These are phyloP conservation scores for Helicoverpa zea DNA, from an alignment of 1,140 invertebrate genomes.

Conservation along the genomic window DNA sequence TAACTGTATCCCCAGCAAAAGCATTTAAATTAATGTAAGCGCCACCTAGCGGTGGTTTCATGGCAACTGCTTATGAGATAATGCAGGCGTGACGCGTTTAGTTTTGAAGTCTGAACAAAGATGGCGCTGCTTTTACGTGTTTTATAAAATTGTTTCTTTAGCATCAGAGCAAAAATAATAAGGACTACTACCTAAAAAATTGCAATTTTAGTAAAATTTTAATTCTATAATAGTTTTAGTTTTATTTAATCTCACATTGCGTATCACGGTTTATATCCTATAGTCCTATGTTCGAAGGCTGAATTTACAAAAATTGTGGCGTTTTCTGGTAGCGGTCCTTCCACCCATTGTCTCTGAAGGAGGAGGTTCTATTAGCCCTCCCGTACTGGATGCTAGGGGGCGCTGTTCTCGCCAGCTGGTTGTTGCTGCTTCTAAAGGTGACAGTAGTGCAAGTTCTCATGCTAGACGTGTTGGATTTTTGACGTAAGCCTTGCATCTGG, in stretches of 20 bases:
- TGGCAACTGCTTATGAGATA: too few species aligned
- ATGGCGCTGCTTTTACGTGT: not conserved
- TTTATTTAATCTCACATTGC: not conserved
- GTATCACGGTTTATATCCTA: not conserved
- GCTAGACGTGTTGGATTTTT: conserved; percentile 84
- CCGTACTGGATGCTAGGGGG: conserved; percentile 64
- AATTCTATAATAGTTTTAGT: not conserved
- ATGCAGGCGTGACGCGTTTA: too few species aligned
- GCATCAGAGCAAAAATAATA: too few species aligned
- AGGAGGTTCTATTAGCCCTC: conserved; percentile 60
- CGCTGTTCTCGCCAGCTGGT: conserved; percentile 52
- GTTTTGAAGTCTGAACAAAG: not conserved
- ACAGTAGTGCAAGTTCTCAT: conserved; percentile 73
- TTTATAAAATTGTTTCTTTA: not conserved
- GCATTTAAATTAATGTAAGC: not conserved
- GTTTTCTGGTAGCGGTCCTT: conserved; percentile 61
- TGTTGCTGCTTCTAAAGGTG: conserved; percentile 74
- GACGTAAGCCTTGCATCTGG: conserved; percentile 82
- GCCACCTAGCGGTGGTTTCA: not conserved
- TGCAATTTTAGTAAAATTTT: too few species aligned
- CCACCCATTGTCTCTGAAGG: conserved; percentile 64
- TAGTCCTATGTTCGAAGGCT: not conserved
- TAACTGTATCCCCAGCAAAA: not conserved
- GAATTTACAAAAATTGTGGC: conserved; percentile 63
- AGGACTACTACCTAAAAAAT: not conserved